Conservation (phyloP, 2,113 vertebrate genomes). For the Pteronura brasiliensis region DNA sequence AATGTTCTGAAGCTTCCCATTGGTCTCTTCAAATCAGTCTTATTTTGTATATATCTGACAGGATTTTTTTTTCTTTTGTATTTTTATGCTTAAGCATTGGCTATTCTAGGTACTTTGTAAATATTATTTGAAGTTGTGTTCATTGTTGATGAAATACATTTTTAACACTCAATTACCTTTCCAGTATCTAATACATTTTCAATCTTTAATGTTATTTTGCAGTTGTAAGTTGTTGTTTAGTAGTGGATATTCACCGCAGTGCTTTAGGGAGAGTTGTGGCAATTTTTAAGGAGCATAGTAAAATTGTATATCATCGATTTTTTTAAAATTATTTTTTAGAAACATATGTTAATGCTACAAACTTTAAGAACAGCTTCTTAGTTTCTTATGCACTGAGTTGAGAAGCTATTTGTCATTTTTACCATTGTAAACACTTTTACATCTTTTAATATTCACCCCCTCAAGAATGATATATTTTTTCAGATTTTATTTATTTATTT, state of each 20-base stretch:
- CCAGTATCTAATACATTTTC: conserved; percentile 7
- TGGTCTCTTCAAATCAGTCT: neutral
- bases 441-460: neutral
- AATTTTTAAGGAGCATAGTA: neutral
- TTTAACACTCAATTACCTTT: conserved; percentile 17
- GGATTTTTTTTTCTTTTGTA: neutral
- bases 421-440: neutral
- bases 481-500: neutral
- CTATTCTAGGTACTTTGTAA: neutral
- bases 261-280: neutral
- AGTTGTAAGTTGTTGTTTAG: neutral
- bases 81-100: neutral
- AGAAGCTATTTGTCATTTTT: neutral
- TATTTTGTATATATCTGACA: neutral
- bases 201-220: conserved; percentile 25
- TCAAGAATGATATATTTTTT: neutral
- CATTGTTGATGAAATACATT: neutral
- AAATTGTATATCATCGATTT: neutral
- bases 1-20: neutral
- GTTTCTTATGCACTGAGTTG: neutral
- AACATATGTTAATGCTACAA: neutral
- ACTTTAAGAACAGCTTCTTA: neutral
- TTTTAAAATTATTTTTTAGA: neutral
- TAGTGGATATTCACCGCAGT: neutral
- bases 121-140: neutral